phyloP scores from a whole-genome alignment of 2,797 vertebrate species.

The Phoxinus dragarum region DNA sequence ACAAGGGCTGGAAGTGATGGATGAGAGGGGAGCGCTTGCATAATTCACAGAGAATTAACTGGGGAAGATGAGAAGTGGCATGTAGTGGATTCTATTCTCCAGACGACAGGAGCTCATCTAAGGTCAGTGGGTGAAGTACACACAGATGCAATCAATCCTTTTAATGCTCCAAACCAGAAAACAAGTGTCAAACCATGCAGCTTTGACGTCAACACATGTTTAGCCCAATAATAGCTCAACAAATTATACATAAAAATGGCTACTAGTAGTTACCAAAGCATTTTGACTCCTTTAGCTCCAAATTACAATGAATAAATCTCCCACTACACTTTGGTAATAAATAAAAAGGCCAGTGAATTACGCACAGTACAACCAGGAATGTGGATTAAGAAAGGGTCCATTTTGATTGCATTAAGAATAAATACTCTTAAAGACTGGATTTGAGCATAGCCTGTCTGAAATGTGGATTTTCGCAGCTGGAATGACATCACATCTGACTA shows the following conservation, averaged over 20 bases:
- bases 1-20: slow-evolving; percentile 4
- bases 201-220: not conserved
- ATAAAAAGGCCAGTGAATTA: not conserved
- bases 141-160: not conserved
- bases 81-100: slow-evolving; percentile 19
- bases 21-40: slow-evolving; percentile 32
- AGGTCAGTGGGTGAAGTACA: slow-evolving; percentile 57
- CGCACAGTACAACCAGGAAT: not conserved
- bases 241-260: not conserved
- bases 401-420: slow-evolving; percentile 10
- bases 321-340: not conserved
- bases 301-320: not conserved
- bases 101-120: slow-evolving; percentile 27
- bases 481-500: slow-evolving; percentile 52
- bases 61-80: slow-evolving; percentile 21
- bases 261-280: not conserved
- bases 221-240: not conserved
- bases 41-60: slow-evolving; percentile 43
- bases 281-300: not conserved
- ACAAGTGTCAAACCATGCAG: not conserved
- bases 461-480: slow-evolving; percentile 38
- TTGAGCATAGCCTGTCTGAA: slow-evolving; percentile 11
- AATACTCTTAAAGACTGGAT: slow-evolving; percentile 9
- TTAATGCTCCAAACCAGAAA: not conserved
- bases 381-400: not conserved